Percentiles rank a stretch among this genome's conserved stretches.
phyloP scores from a whole-genome alignment of 1,140 invertebrate species.

The Cherax destructor region DNA sequence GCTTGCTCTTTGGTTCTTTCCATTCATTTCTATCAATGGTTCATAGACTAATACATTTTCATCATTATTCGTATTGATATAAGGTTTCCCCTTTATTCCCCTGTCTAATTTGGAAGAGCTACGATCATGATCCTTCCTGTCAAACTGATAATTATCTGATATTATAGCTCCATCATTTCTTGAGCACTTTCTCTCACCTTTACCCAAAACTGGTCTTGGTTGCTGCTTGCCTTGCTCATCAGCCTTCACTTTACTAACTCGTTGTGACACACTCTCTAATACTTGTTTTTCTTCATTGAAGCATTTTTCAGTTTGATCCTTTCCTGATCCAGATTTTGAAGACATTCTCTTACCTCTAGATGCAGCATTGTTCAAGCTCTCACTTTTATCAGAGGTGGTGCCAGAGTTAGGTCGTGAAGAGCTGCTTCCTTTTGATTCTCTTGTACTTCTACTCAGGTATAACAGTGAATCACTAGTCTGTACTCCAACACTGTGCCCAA shows the following conservation, averaged over 20 bases:
- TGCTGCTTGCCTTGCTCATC: not conserved
- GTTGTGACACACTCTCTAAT: not conserved
- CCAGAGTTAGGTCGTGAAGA: not conserved
- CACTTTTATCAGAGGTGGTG: not conserved
- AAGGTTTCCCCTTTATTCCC: not conserved
- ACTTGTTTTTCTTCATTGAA: not conserved
- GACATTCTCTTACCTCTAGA: not conserved
- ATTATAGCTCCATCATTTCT: not conserved
- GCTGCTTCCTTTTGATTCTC: not conserved
- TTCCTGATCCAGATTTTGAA: not conserved
- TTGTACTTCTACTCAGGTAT: constrained; percentile 5
- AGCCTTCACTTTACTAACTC: too few relatives aligned
- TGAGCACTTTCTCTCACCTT: not conserved
- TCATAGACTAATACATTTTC: too few relatives aligned
- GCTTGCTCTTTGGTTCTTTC: too few relatives aligned
- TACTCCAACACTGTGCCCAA: constrained; percentile 30
- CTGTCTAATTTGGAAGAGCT: not conserved
- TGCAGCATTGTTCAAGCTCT: not conserved
- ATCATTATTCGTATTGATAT: too few relatives aligned
- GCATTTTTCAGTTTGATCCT: not conserved
- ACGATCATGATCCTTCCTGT: not conserved
- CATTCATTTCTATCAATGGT: too few relatives aligned
- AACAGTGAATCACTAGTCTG: constrained; percentile 56
- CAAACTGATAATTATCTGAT: not conserved
- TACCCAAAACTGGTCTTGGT: not conserved